These are phyloP conservation scores for Poecilia velifera DNA, from an alignment of 2,797 vertebrate genomes.

Conservation along the genomic window DNA sequence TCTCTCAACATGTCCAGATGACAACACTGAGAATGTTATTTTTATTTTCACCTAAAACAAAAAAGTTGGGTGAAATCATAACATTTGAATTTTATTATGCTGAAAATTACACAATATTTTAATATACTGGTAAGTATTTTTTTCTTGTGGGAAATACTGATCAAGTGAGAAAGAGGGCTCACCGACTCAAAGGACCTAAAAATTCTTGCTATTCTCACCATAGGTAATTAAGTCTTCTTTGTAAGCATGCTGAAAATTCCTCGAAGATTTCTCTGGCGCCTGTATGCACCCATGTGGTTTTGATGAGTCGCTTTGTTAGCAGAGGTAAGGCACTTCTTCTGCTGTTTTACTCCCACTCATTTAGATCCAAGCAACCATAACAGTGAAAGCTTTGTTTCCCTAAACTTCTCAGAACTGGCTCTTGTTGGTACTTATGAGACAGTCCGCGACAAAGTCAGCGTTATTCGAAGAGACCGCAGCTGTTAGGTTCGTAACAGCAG, in stretches of 20 bases:
- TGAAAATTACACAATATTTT: neutral
- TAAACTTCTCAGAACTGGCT: slow-evolving; percentile 33
- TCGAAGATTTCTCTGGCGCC: neutral
- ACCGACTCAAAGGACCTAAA: neutral
- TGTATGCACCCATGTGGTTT: neutral
- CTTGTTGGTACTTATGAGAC: slow-evolving; percentile 28
- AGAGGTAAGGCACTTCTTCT: slow-evolving; percentile 8
- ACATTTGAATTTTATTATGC: neutral
- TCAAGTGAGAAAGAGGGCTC: neutral
- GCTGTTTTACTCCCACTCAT: neutral
- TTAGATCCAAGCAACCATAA: slow-evolving; percentile 18
- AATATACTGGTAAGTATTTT: neutral
- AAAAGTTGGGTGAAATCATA: neutral
- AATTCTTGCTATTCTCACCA: neutral
- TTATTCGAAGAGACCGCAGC: slow-evolving; percentile 20
- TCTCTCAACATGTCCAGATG: neutral
- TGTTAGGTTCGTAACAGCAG: neutral
- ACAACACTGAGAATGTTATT: neutral
- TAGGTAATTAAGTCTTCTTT: neutral
- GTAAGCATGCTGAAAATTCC: neutral
- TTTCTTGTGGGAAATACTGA: neutral
- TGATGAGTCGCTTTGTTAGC: slow-evolving; percentile 20
- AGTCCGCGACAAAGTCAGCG: slow-evolving; percentile 28
- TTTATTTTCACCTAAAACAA: neutral
- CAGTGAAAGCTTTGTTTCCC: slow-evolving; percentile 48